Conservation (phyloP, 2,797 vertebrate species). For the Limnodromus scolopaceus region DNA sequence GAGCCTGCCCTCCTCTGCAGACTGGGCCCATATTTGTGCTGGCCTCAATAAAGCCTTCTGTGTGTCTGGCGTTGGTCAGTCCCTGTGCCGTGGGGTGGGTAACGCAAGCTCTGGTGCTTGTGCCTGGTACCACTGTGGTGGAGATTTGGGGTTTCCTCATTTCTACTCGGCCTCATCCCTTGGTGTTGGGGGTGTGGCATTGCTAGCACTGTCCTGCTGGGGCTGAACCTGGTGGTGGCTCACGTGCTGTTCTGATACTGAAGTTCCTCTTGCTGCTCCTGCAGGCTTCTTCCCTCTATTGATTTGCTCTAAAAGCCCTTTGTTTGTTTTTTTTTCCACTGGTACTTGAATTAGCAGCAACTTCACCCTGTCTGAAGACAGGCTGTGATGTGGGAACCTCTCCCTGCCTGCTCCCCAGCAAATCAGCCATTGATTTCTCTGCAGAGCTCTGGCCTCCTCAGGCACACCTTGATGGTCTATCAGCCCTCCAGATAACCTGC, state of each 20-base stretch:
- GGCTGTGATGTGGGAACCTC: rapidly evolving
- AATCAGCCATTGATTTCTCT: background rate
- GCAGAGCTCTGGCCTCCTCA: background rate
- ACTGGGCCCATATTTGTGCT: rapidly evolving
- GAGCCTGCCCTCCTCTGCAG: rapidly evolving
- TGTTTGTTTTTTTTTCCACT: too few relatives aligned
- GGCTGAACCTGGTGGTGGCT: background rate
- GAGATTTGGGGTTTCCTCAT: background rate
- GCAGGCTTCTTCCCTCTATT: rapidly evolving
- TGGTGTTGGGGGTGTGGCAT: rapidly evolving
- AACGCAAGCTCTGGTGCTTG: rapidly evolving
- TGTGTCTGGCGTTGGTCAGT: rapidly evolving
- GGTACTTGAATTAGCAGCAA: background rate
- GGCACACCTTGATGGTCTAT: background rate
- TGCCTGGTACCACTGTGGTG: rapidly evolving
- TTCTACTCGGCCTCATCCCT: rapidly evolving
- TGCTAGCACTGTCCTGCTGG: rapidly evolving
- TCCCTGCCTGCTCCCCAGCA: rapidly evolving
- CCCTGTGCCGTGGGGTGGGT: rapidly evolving
- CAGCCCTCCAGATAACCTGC: background rate
- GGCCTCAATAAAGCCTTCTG: rapidly evolving
- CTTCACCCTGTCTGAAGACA: rapidly evolving
- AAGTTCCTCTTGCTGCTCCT: background rate
- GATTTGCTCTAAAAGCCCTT: background rate
- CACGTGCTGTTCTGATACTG: rapidly evolving